Percentiles rank a stretch among this genome's conserved stretches.
These are phyloP conservation scores for Gymnoscelis rufifasciata DNA, from an alignment of 2,888 invertebrate species.

Conservation along the genomic window DNA sequence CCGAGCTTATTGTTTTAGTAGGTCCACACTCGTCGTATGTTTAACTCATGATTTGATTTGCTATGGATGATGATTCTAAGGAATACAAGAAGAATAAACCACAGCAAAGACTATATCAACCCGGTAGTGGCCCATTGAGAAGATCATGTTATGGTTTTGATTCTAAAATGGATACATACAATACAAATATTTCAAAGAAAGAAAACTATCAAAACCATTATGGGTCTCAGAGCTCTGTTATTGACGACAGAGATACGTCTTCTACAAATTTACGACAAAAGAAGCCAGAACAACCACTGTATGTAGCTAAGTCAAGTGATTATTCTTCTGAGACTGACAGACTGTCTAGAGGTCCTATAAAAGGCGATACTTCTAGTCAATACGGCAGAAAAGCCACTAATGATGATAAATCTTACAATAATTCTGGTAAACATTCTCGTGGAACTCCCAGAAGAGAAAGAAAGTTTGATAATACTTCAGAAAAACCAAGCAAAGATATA, in stretches of 20 bases:
- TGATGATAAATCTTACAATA: slow-evolving; percentile 54
- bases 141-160: slow-evolving; percentile 82
- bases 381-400: slow-evolving; percentile 58
- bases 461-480: slow-evolving; percentile 55
- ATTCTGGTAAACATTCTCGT: slow-evolving; percentile 53
- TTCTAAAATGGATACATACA: slow-evolving; percentile 73
- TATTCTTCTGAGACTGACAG: slow-evolving; percentile 53
- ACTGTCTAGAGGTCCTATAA: slow-evolving; percentile 48
- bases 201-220: slow-evolving; percentile 53
- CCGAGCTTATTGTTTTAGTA: slow-evolving; percentile 30
- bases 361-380: slow-evolving; percentile 69
- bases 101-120: slow-evolving; percentile 85
- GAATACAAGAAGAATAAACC: slow-evolving; percentile 82
- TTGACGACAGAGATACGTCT: slow-evolving; percentile 52
- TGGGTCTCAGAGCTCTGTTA: slow-evolving; percentile 64
- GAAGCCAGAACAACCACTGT: slow-evolving; percentile 71
- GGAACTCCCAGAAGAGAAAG: slow-evolving; percentile 56
- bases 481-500: slow-evolving; percentile 55
- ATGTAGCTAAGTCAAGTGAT: slow-evolving; percentile 63
- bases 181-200: slow-evolving; percentile 51
- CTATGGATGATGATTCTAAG: slow-evolving; percentile 78
- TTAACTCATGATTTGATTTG: slow-evolving; percentile 50
- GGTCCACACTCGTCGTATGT: slow-evolving; percentile 36
- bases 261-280: slow-evolving; percentile 48
- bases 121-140: slow-evolving; percentile 86